phyloP scores from a whole-genome alignment of 2,888 invertebrate genomes.

The Steinernema hermaphroditum region DNA sequence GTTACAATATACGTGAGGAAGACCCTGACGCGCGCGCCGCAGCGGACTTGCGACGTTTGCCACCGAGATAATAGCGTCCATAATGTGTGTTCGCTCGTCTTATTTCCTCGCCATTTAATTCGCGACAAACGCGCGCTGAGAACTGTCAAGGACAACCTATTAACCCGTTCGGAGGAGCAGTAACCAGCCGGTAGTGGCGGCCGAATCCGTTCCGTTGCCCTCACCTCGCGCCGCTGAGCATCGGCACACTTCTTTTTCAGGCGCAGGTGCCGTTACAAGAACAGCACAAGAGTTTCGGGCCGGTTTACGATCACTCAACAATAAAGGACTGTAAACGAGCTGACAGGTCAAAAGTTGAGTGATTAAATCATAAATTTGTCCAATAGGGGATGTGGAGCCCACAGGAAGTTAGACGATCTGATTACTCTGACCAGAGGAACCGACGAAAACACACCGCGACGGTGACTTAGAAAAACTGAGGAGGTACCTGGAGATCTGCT shows the following conservation, averaged over 20 bases:
- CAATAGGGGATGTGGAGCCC: neutral
- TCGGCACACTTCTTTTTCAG: neutral
- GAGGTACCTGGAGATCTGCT: neutral
- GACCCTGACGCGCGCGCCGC: neutral
- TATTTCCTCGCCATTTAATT: constrained; percentile 31
- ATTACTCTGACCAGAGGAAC: neutral
- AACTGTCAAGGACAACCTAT: constrained; percentile 28
- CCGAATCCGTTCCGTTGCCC: constrained; percentile 23
- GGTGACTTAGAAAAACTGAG: neutral
- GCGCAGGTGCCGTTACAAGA: neutral
- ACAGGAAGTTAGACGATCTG: neutral
- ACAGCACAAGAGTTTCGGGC: neutral
- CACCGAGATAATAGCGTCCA: constrained; percentile 24
- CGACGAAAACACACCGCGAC: neutral
- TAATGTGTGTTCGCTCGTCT: constrained; percentile 28
- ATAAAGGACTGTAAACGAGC: constrained; percentile 16
- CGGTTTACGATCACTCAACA: constrained; percentile 4
- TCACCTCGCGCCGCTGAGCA: neutral
- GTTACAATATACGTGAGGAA: constrained; percentile 9
- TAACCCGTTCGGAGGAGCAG: constrained; percentile 21
- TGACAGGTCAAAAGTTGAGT: neutral
- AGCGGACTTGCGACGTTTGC: constrained; percentile 12
- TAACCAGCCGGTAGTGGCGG: constrained; percentile 19
- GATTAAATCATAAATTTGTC: constrained; percentile 6
- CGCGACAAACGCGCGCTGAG: constrained; percentile 25